Evolutionary conservation across 2,113 vertebrate species (phyloP).

Genomic region (Pedionomus torquatus): DNA sequence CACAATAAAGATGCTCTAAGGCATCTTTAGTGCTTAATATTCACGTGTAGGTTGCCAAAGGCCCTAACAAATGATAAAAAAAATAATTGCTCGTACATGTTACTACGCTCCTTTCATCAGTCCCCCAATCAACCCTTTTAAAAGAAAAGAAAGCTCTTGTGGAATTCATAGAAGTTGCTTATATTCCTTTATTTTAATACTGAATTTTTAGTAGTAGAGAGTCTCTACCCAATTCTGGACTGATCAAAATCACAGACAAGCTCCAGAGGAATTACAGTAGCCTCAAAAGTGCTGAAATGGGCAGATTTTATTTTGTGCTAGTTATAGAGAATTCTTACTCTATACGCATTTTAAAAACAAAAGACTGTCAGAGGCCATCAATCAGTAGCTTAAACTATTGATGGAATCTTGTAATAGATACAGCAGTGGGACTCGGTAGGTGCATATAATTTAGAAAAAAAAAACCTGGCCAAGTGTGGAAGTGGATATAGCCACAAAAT

Average conservation of each 20-base stretch:
- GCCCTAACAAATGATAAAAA: background rate
- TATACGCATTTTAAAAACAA: background rate
- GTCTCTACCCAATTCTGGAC: background rate
- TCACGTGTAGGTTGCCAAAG: background rate
- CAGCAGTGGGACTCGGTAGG: background rate
- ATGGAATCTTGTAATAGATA: background rate
- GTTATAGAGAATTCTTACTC: background rate
- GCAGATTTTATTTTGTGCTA: background rate
- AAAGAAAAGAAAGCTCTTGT: background rate
- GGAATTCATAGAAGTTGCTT: background rate
- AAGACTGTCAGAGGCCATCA: background rate
- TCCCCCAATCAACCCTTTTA: background rate
- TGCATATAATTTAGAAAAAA: background rate
- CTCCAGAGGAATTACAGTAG: background rate
- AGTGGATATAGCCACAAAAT: background rate
- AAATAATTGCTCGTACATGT: background rate
- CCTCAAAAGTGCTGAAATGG: background rate
- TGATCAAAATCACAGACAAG: background rate
- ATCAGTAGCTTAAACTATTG: background rate
- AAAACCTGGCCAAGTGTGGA: background rate
- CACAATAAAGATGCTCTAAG: background rate
- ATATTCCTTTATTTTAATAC: background rate
- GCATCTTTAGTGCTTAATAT: background rate
- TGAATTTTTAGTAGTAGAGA: background rate
- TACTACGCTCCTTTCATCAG: background rate